Evolutionary conservation across 2,113 vertebrate species (phyloP).

Genomic region (Candoia aspera): DNA sequence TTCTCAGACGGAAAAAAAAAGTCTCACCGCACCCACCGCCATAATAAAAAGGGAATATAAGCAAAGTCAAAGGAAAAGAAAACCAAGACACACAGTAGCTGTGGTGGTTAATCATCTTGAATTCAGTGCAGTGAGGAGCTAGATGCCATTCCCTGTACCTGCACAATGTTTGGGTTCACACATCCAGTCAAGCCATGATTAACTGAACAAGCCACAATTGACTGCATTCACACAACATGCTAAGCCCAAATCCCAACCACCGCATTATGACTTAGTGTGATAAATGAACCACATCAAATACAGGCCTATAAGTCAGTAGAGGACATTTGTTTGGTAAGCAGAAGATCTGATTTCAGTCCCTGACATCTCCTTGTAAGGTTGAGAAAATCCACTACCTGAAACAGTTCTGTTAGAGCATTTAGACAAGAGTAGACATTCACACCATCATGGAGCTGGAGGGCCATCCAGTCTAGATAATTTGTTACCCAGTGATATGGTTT

Average conservation of each 20-base stretch:
- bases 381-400: no score
- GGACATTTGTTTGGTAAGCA: no score
- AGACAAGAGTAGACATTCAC: no score
- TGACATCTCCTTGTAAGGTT: no score
- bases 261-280: neutral
- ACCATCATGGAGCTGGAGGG: no score
- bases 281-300: neutral
- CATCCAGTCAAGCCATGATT: neutral
- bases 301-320: no score
- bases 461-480: no score
- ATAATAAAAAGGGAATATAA: conserved; percentile 64
- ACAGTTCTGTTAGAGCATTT: no score
- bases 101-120: conserved; percentile 54
- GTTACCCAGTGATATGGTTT: no score
- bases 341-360: no score
- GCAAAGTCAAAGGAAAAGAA: conserved; percentile 69
- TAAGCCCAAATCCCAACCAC: neutral
- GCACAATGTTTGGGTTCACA: neutral
- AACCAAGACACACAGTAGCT: conserved; percentile 64
- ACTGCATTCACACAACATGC: neutral
- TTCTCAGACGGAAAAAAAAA: conserved; percentile 77
- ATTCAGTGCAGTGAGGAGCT: conserved; percentile 54
- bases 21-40: conserved; percentile 60
- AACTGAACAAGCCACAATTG: neutral
- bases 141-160: neutral